These are phyloP conservation scores for Tetramorium simillimum DNA, from an alignment of 1,140 invertebrate genomes.

Conservation along the genomic window DNA sequence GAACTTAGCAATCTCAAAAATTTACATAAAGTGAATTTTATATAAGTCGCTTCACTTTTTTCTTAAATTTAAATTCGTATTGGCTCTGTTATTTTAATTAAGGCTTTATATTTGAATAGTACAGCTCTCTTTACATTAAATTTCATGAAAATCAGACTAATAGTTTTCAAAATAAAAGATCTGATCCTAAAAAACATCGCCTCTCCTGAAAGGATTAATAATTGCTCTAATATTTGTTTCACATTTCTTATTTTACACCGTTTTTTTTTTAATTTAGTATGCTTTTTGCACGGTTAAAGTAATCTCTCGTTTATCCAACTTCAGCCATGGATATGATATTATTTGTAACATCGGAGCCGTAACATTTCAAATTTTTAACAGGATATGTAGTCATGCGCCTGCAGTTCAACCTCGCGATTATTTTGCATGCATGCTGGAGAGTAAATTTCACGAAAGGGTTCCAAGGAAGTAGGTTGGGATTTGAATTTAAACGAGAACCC, in stretches of 20 bases:
- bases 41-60: too few species aligned
- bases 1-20: too few species aligned
- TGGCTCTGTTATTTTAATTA: too few species aligned
- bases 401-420: constrained; percentile 3
- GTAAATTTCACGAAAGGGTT: constrained; percentile 32
- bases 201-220: not conserved
- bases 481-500: constrained; percentile 52
- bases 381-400: not conserved
- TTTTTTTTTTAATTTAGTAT: not conserved
- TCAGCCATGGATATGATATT: not conserved
- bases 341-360: not conserved
- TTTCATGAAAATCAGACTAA: too few species aligned
- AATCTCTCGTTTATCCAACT: not conserved
- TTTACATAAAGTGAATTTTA: too few species aligned
- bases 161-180: too few species aligned
- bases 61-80: too few species aligned
- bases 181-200: too few species aligned
- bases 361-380: not conserved
- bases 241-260: not conserved
- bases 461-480: constrained; percentile 37
- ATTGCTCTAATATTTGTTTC: not conserved
- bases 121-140: too few species aligned
- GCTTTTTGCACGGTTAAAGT: not conserved
- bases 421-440: constrained; percentile 13
- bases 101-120: too few species aligned